Evolutionary conservation across 2,888 invertebrate species (phyloP).

Genomic region (Thymelicus acteon): DNA sequence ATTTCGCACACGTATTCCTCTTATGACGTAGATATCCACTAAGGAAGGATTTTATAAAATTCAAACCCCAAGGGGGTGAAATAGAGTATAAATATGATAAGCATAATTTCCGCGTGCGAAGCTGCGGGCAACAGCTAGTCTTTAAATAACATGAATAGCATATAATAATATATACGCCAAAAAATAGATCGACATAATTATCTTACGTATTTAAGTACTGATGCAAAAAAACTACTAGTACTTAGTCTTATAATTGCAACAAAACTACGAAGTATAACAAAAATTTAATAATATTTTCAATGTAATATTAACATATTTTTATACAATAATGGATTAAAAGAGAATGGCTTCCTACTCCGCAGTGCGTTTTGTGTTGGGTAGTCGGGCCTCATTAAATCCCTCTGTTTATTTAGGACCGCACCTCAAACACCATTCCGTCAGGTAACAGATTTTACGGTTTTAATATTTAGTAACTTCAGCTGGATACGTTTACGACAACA

Average conservation of each 20-base stretch:
- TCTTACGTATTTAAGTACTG: no score
- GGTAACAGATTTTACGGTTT: constrained; percentile 76
- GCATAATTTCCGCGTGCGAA: no score
- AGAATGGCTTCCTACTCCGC: constrained; percentile 1
- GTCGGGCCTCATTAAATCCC: constrained; percentile 76
- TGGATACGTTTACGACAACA: constrained; percentile 71
- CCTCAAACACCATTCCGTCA: constrained; percentile 72
- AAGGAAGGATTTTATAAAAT: no score
- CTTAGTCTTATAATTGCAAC: background rate
- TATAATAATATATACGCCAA: no score
- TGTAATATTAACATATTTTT: no score
- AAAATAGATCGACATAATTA: no score
- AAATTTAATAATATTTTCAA: background rate
- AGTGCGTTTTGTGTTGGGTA: constrained; percentile 39
- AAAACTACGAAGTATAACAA: background rate
- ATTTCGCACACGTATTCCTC: no score
- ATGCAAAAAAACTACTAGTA: background rate
- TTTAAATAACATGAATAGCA: no score
- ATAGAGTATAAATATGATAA: no score
- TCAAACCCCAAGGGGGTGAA: no score
- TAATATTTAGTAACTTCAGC: constrained; percentile 77
- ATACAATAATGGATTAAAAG: background rate
- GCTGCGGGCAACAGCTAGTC: no score
- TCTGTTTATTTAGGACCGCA: constrained; percentile 80
- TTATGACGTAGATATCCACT: no score